Conservation (phyloP, 2,113 vertebrate species). For the Proterorhinus semilunaris region DNA sequence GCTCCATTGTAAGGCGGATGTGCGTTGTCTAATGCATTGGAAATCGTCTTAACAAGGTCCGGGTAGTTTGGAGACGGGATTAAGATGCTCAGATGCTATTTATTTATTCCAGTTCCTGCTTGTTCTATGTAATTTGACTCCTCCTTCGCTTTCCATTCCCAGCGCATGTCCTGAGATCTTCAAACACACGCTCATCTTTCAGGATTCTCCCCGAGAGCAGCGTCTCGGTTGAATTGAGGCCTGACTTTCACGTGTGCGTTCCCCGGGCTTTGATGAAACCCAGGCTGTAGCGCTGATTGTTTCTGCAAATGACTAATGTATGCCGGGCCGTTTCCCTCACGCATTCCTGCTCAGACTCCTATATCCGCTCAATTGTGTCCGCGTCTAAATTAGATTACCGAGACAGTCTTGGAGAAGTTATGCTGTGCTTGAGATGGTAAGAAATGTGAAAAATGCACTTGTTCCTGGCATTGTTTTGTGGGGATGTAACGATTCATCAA, state of each 20-base stretch:
- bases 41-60: not conserved
- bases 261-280: conserved; percentile 23
- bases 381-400: conserved; percentile 16
- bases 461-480: not conserved
- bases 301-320: conserved; percentile 52
- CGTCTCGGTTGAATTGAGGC: conserved; percentile 20
- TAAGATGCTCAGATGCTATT: not conserved
- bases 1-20: too few species aligned
- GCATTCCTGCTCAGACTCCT: conserved; percentile 14
- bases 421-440: not conserved
- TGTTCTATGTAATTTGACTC: not conserved
- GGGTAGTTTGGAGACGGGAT: not conserved
- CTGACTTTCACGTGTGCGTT: not conserved
- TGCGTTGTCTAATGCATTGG: not conserved
- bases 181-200: conserved; percentile 26
- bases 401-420: not conserved
- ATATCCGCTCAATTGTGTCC: conserved; percentile 25
- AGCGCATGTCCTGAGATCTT: not conserved
- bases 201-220: conserved; percentile 30
- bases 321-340: conserved; percentile 4
- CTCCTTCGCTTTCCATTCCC: not conserved
- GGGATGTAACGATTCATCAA: too few species aligned
- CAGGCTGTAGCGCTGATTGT: conserved; percentile 44
- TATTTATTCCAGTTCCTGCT: not conserved
- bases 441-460: not conserved